Evolutionary conservation across 2,888 invertebrate species (phyloP), one percentile per base, ranked within the genome.

Genomic region (Cephonodes hylas): DNA sequence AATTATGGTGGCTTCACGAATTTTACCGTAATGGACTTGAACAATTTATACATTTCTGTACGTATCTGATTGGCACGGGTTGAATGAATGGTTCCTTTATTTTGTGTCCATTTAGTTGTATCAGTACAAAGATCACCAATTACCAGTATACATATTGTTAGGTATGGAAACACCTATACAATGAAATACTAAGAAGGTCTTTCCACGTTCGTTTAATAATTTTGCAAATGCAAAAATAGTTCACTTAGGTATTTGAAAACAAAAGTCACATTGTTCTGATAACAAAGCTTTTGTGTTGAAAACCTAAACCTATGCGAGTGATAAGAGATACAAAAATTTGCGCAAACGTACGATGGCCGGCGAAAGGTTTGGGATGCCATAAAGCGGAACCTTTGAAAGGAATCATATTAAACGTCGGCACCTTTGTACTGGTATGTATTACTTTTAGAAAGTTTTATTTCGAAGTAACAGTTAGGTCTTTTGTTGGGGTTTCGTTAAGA

Each of bases 41-140:
- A 84, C 84, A 86, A 79, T 83, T 72, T 76, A 79, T 72, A 74
- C 77, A 75, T 80, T 77, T 80, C 73, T 71, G 72, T 58, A 64
- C 72, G 69, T 83, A 86, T 89, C 88, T 89, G 90, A 90, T 91
- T 88, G 89, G 81, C 80, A 83, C 75, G 74, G 79, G 89, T 88
- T 91, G 83, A 86, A 88, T 88, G 86, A 81, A 84, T 85, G 31
- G 15, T 31, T 31, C 10, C 27, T 31, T 31, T 31, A 18, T 53
- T 53, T 18, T 15, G 18, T 31, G 81, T 80, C 81, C 79, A 83
- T 82, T 84, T 81, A 77, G 77, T 80, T 76, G 15, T 25, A n/a
- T 44, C 44, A 27, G 25, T 27, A 25, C 23, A 44, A 42, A 42
- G 25, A 42, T 58, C 58, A 25, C 38, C 42, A 13, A 31, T 53